Evolutionary conservation across 2,797 vertebrate genomes (phyloP), one percentile per base, ranked within the genome.

Genomic region (Lepilemur septentrionalis): DNA sequence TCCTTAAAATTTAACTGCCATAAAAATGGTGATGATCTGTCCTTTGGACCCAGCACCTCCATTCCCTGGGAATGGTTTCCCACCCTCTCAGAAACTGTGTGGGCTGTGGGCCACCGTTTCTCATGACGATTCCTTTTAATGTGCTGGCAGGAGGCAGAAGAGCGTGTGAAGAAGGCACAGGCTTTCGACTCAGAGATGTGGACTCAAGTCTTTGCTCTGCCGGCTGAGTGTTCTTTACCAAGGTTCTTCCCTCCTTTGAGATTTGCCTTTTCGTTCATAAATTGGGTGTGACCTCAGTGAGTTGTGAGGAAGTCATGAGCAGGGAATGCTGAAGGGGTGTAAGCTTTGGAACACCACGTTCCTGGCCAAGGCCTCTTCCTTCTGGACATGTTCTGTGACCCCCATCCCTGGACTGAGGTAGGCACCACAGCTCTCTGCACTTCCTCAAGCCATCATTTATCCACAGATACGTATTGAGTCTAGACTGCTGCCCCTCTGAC

Each of bases 191-290:
- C 35, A 46, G 72, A 89, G 57, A 52, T 18, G n/a, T 65, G 73
- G 41, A 48, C 25, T 70, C 13, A 50, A 57, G 73, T 81, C 76
- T 48, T 92, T 59, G 13, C 7, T 85, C 55, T 75, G 52, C 38
- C 57, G 59, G 48, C 32, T 25, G 22, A 65, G 9, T 35, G 83
- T 50, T 4, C 43, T 88, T 96, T 59, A 72, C 79, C 28, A 13
- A 82, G 69, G 3, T 69, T 25, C 38, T 55, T 83, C 1, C 25
- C 18, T 79, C 70, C 46, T 48, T 20, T 65, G 43, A 89, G 17
- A 70, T 63, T 87, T 48, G 38, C 65, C 81, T 91, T 63, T 91
- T 97, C 83, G 76, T 83, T 87, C 63, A 82, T 70, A 91, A 96
- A 80, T 43, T 72, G 41, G 50, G 7, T 17, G 4, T 52, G n/a